Evolutionary conservation across 2,797 vertebrate genomes (phyloP).

Genomic region (Acipenser oxyrinchus): DNA sequence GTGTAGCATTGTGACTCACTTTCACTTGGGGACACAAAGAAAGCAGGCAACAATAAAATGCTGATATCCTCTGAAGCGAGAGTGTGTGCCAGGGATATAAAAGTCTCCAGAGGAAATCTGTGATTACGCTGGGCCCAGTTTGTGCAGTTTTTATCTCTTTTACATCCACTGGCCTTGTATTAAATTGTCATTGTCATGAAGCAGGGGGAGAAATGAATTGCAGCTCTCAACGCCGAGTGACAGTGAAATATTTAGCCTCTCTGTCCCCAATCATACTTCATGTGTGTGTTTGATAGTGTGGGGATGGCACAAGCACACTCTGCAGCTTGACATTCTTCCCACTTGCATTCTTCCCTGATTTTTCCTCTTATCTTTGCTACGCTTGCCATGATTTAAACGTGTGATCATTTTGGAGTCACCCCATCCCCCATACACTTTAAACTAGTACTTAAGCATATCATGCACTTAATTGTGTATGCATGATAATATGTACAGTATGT

Average conservation of each 20-base stretch:
- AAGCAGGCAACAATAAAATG: constrained; percentile 64
- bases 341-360: constrained; percentile 14
- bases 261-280: constrained; percentile 81
- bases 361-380: neutral
- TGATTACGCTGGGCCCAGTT: constrained; percentile 56
- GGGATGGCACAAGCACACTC: constrained; percentile 56
- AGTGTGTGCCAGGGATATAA: constrained; percentile 23
- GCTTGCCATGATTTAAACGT: neutral
- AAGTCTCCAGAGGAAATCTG: constrained; percentile 59
- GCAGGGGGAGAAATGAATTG: constrained; percentile 81
- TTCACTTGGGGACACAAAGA: constrained; percentile 49
- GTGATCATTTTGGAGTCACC: neutral
- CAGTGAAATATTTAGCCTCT: constrained; percentile 94
- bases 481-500: no score
- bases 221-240: constrained; percentile 65
- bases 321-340: constrained; percentile 44
- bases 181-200: constrained; percentile 85
- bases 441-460: no score
- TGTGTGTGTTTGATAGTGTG: constrained; percentile 65
- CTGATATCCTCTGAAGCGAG: constrained; percentile 56
- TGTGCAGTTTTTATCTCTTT: constrained; percentile 64
- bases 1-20: constrained; percentile 37
- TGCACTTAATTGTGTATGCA: no score
- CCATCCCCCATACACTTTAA: constrained; percentile 3
- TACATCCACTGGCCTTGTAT: constrained; percentile 66